Percentiles rank a stretch among this genome's conserved stretches.
Conservation (phyloP, 2,888 invertebrate species). For the Hydriomena furcata region DNA sequence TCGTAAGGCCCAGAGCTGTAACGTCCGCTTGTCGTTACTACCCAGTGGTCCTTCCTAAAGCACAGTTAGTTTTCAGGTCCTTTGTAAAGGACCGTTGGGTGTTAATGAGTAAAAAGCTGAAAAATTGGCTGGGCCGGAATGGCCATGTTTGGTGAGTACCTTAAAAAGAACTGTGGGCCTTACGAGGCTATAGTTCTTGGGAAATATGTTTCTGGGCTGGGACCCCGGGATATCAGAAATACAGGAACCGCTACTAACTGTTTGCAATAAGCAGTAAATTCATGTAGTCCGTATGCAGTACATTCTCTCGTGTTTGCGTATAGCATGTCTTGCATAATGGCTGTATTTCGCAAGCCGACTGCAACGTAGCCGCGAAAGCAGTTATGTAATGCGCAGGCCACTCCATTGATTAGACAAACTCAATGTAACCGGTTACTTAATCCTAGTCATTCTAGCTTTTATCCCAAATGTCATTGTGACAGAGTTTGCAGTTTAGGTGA, state of each 20-base stretch:
- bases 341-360: slow-evolving; percentile 67
- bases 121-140: too few relatives aligned
- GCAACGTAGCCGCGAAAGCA: slow-evolving; percentile 71
- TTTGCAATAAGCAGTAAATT: slow-evolving; percentile 22
- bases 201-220: neutral
- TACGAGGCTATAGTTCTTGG: too few relatives aligned
- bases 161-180: too few relatives aligned
- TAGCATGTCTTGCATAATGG: slow-evolving; percentile 70
- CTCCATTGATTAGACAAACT: slow-evolving; percentile 75
- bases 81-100: too few relatives aligned
- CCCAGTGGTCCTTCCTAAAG: too few relatives aligned
- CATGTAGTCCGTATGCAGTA: slow-evolving; percentile 40
- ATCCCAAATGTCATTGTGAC: slow-evolving; percentile 32
- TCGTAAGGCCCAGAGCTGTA: too few relatives aligned
- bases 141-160: too few relatives aligned
- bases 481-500: too few relatives aligned
- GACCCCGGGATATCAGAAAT: neutral
- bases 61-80: too few relatives aligned
- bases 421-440: slow-evolving; percentile 74
- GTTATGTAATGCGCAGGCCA: slow-evolving; percentile 67
- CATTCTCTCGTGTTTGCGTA: slow-evolving; percentile 64
- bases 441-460: slow-evolving; percentile 47
- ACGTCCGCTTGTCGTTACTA: too few relatives aligned
- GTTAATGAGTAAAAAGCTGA: too few relatives aligned
- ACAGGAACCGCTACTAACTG: slow-evolving; percentile 6